Base-by-base conservation (phyloP, 64 coral and sea anemone species). In the Anthopleura sola region DNA sequence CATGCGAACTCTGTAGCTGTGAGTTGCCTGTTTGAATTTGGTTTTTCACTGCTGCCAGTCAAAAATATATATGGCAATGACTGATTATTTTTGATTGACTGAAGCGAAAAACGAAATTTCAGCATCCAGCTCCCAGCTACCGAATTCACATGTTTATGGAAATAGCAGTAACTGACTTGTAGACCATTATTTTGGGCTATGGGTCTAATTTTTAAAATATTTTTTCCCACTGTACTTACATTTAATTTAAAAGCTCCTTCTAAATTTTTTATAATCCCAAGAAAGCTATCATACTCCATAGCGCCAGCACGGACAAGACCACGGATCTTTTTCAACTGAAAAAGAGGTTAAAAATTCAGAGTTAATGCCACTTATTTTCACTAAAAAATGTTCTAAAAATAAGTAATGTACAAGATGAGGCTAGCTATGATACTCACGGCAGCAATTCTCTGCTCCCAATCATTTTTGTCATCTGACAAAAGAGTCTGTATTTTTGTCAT, bases 221-320 rank as follows among this genome's bases (percentile, higher is more conserved):
- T 5, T 62, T 0, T 44, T 76, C 40, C 40, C 4, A 51, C 4
- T n/a, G 0, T 55, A 90, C 97, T 95, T 48, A 99, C 97, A 31
- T 93, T 90, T 8, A 99, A 76, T 89, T 99, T 94, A 79, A 99
- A 95, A 54, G 93, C 92, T 66, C 97, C 93, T 84, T 99, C 97
- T 85, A 95, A 80, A 26, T 85, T 84, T 74, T 84, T 92, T 0
- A 99, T 82, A 18, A 89, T 75, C 2, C 87, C 81, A 8, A 87
- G 18, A 44, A 99, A 92, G 56, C 90, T 92, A 24, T 95, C 93
- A 29, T 90, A 87, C 11, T 99, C 97, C 85, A 99, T 1, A 11
- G 90, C 93, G 9, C 97, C 93, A 54, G 83, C 97, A 26, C 69
- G 47, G 24, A 95, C 77, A 20, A 95, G 58, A 55, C 93, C 84